Conservation (phyloP, 2,113 vertebrate species). For the Gadus macrocephalus region DNA sequence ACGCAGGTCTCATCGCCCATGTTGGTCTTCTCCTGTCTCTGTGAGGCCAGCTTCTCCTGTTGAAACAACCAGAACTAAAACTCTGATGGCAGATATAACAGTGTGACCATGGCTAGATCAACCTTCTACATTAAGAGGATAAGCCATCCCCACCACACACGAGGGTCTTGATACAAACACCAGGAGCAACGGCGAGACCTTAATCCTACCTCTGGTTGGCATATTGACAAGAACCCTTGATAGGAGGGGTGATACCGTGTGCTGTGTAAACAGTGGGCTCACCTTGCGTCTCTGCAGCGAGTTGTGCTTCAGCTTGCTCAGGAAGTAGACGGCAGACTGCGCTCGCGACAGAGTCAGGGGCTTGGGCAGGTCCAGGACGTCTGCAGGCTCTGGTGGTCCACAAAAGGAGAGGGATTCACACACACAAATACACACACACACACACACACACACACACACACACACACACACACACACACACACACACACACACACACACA, state of each 20-base stretch:
- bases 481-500: slow-evolving; percentile 2
- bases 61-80: slow-evolving; percentile 10
- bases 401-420: slow-evolving; percentile 5
- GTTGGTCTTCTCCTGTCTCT: slow-evolving; percentile 39
- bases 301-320: slow-evolving; percentile 87
- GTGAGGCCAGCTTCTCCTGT: slow-evolving; percentile 59
- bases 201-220: slow-evolving; percentile 12
- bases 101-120: no score
- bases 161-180: no score
- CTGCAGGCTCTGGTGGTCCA: slow-evolving; percentile 46
- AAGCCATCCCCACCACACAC: no score
- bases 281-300: slow-evolving; percentile 77
- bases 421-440: slow-evolving; percentile 9
- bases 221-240: not conserved
- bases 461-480: slow-evolving; percentile 4
- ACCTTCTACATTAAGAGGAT: no score
- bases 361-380: slow-evolving; percentile 44
- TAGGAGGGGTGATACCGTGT: slow-evolving; percentile 10
- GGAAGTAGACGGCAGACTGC: slow-evolving; percentile 80
- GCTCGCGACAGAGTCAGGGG: slow-evolving; percentile 50
- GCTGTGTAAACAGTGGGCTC: slow-evolving; percentile 32
- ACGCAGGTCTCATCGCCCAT: slow-evolving; percentile 64
- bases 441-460: slow-evolving; percentile 24
- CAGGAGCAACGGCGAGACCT: not conserved
- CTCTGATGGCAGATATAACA: slow-evolving; percentile 1